phyloP scores from a whole-genome alignment of 92 coral and sea anemone genomes.

The Paramuricea clavata region DNA sequence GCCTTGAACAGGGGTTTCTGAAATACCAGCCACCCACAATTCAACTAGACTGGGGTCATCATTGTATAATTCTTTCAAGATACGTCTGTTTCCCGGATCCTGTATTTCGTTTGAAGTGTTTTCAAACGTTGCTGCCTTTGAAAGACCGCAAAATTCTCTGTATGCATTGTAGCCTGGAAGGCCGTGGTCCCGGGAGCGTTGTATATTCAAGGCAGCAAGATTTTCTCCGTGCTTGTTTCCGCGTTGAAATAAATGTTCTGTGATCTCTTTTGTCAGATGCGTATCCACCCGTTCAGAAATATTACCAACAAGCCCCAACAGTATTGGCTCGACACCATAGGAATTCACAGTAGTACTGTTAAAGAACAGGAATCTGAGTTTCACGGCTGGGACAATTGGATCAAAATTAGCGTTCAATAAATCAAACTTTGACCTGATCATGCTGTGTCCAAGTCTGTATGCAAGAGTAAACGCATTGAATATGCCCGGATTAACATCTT shows the following conservation, averaged over 20 bases:
- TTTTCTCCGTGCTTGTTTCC: not conserved
- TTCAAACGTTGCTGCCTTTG: not conserved
- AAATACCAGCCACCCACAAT: constrained; percentile 89
- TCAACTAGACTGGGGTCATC: constrained; percentile 80
- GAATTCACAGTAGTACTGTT: not conserved
- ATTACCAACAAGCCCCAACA: not conserved
- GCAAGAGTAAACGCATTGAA: not conserved
- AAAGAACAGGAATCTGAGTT: not conserved
- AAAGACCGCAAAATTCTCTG: not conserved
- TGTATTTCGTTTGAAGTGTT: not conserved
- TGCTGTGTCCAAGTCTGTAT: constrained; percentile 3
- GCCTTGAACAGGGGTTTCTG: constrained; percentile 82
- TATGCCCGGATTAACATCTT: not conserved
- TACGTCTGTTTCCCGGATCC: not conserved
- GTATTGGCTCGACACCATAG: not conserved
- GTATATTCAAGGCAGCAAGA: constrained; percentile 31
- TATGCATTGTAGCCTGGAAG: constrained; percentile 9
- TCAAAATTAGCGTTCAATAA: not conserved
- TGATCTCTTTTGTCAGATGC: not conserved
- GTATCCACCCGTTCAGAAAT: not conserved
- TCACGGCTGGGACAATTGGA: not conserved
- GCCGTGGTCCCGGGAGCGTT: constrained; percentile 34
- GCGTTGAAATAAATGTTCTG: constrained; percentile 3
- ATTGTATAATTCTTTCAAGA: constrained; percentile 65
- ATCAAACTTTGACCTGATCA: not conserved